Conservation (phyloP, 2,888 invertebrate genomes). For the Caenorhabditis sp. region DNA sequence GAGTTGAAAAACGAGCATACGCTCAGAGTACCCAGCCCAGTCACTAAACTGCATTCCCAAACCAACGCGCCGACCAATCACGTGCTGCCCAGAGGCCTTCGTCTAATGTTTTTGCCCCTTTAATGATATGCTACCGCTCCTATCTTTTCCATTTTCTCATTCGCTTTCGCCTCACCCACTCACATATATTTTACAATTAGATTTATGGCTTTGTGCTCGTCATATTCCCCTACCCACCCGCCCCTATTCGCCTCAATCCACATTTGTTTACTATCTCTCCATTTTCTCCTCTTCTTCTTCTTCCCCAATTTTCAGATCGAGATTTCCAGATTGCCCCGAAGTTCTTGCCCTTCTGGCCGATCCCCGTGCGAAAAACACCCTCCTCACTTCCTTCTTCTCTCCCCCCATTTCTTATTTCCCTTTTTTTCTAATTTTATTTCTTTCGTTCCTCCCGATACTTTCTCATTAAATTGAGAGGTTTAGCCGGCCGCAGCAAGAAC, state of each 20-base stretch:
- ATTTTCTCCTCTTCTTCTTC: background rate
- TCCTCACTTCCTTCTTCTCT: conserved; percentile 1
- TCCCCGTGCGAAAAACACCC: too few species aligned
- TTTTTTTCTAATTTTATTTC: background rate
- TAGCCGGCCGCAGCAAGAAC: background rate
- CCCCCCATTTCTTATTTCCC: background rate
- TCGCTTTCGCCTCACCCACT: conserved; percentile 4
- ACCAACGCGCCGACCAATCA: too few species aligned
- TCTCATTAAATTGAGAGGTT: conserved; percentile 18
- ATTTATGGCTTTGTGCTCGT: conserved; percentile 38
- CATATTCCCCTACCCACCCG: background rate
- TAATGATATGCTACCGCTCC: background rate
- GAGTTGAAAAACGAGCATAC: too few species aligned
- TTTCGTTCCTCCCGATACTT: background rate
- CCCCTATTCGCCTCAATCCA: too few species aligned
- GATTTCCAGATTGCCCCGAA: too few species aligned
- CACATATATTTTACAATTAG: conserved; percentile 30
- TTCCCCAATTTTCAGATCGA: too few species aligned
- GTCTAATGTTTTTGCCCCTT: background rate
- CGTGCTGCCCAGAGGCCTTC: too few species aligned
- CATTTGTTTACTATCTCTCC: conserved; percentile 18
- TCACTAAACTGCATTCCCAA: too few species aligned
- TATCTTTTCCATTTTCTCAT: conserved; percentile 4
- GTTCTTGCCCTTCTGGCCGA: too few species aligned
- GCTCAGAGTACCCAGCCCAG: too few species aligned